These are phyloP conservation scores for Apis dorsata DNA, from an alignment of 1,140 invertebrate genomes.

Conservation along the genomic window DNA sequence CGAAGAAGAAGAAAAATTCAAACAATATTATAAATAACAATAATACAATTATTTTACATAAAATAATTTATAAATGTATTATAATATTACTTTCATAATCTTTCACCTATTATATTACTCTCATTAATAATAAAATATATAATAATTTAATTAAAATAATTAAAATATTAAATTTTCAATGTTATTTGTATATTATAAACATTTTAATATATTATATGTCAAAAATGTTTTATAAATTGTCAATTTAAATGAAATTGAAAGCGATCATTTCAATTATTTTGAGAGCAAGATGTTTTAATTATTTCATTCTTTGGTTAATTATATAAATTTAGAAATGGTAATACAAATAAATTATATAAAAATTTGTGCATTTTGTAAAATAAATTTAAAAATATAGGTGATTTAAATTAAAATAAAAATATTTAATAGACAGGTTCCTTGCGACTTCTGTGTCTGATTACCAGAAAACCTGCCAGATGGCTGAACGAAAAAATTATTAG, in stretches of 20 bases:
- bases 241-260: neutral
- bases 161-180: neutral
- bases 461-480: slow-evolving; percentile 71
- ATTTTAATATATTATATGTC: neutral
- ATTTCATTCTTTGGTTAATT: neutral
- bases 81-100: too few relatives aligned
- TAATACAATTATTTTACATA: neutral
- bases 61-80: neutral
- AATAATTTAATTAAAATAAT: neutral
- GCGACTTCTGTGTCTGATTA: slow-evolving; percentile 67
- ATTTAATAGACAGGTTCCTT: slow-evolving; percentile 72
- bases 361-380: neutral
- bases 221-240: neutral
- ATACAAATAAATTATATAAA: neutral
- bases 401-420: neutral
- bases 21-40: neutral
- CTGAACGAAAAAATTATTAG: slow-evolving; percentile 65
- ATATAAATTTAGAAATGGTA: neutral
- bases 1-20: slow-evolving; percentile 35
- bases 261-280: neutral
- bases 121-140: neutral
- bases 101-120: too few relatives aligned
- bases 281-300: neutral
- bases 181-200: neutral
- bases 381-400: neutral